phyloP scores from a whole-genome alignment of 2,888 invertebrate species.

The Neocrepidodera transversa region DNA sequence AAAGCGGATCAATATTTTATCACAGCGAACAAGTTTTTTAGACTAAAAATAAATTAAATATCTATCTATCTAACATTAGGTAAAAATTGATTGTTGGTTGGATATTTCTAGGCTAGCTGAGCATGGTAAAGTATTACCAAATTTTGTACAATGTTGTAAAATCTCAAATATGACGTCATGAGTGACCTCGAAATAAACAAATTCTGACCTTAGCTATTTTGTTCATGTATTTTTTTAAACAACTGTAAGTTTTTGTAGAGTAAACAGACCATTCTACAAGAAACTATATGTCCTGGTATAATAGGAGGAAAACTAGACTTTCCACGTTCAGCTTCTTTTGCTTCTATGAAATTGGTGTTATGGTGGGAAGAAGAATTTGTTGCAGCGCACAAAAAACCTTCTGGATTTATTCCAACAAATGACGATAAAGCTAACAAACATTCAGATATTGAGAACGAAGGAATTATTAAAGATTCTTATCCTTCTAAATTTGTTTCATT shows the following conservation, averaged over 20 bases:
- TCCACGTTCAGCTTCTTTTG: conserved; percentile 84
- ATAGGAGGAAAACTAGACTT: conserved; percentile 84
- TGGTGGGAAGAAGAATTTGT: conserved; percentile 88
- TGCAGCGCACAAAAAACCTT: conserved; percentile 75
- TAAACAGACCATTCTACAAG: conserved; percentile 70
- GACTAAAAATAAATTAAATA: too few species aligned
- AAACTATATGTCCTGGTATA: conserved; percentile 79
- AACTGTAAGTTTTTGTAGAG: conserved; percentile 43
- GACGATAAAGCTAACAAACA: conserved; percentile 61
- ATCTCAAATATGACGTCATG: too few species aligned
- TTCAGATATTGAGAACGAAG: conserved; percentile 59
- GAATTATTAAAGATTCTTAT: conserved; percentile 77
- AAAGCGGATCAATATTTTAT: too few species aligned
- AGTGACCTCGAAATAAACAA: too few species aligned
- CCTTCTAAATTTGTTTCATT: conserved; percentile 78
- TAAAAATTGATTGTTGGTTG: too few species aligned
- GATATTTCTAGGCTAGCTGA: too few species aligned
- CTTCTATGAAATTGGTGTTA: conserved; percentile 81
- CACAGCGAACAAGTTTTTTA: too few species aligned
- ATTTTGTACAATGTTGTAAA: too few species aligned
- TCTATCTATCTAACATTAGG: too few species aligned
- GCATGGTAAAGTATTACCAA: too few species aligned
- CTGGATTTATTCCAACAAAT: conserved; percentile 60
- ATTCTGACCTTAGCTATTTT: too few species aligned
- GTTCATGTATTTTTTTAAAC: too few species aligned